Conservation (phyloP, 2,888 invertebrate species). For the Caenorhabditis becei region DNA sequence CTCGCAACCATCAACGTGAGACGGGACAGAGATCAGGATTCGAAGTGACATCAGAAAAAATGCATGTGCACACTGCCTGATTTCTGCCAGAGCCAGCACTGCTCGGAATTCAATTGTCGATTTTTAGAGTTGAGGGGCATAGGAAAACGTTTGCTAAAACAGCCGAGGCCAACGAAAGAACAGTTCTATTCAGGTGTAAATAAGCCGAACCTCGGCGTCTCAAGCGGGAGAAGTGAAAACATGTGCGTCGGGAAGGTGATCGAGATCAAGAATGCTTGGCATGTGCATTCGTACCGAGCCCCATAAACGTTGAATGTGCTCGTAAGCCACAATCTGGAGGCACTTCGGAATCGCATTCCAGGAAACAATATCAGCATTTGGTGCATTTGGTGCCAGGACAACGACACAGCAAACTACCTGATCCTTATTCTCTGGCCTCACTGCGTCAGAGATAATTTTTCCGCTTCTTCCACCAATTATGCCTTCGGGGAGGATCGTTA, state of each 20-base stretch:
- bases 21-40: conserved; percentile 5
- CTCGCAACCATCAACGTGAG: neutral
- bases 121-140: too few relatives aligned
- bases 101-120: too few relatives aligned
- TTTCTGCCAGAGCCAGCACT: too few relatives aligned
- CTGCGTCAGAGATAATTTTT: conserved; percentile 4
- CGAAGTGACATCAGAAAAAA: conserved; percentile 29
- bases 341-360: conserved; percentile 37
- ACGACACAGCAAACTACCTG: conserved; percentile 1
- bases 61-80: conserved; percentile 11
- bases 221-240: neutral
- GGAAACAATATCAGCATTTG: conserved; percentile 38
- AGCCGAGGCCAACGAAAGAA: conserved; percentile 5
- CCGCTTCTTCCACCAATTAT: neutral
- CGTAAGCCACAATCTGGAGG: conserved; percentile 52
- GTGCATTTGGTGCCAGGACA: conserved; percentile 16
- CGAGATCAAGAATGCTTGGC: conserved; percentile 16
- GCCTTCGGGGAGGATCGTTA: neutral
- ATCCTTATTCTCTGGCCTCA: neutral
- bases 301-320: conserved; percentile 55
- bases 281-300: conserved; percentile 17
- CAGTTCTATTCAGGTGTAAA: conserved; percentile 3
- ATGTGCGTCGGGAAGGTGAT: conserved; percentile 8
- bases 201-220: conserved; percentile 4
- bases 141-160: too few relatives aligned